These are phyloP conservation scores for Eucera pruinosa DNA, from an alignment of 2,888 invertebrate species.

Conservation along the genomic window DNA sequence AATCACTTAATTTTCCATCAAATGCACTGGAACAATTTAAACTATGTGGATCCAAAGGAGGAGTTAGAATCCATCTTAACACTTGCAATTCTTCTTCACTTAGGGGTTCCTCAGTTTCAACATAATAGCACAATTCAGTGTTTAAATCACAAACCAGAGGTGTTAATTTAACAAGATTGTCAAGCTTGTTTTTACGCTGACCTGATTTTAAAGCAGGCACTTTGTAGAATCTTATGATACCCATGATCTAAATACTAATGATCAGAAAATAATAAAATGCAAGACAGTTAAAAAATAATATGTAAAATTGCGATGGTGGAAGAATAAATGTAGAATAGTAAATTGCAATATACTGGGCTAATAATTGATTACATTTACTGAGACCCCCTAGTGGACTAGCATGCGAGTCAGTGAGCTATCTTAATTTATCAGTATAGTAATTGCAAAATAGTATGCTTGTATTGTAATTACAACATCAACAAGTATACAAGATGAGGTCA, in stretches of 20 bases:
- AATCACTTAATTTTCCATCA: slow-evolving; percentile 75
- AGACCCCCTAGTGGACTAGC: slow-evolving; percentile 43
- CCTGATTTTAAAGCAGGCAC: slow-evolving; percentile 84
- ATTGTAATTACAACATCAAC: slow-evolving; percentile 49
- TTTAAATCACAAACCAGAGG: slow-evolving; percentile 85
- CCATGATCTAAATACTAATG: slow-evolving; percentile 85
- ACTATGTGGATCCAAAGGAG: slow-evolving; percentile 88
- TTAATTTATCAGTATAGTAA: slow-evolving; percentile 41
- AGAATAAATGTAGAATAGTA: background rate
- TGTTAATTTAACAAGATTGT: slow-evolving; percentile 67
- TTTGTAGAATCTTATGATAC: slow-evolving; percentile 87
- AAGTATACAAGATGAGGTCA: slow-evolving; percentile 29
- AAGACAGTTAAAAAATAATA: background rate
- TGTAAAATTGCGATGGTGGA: no score
- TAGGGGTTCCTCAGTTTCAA: slow-evolving; percentile 86
- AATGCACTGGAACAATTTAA: slow-evolving; percentile 86
- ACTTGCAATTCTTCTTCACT: slow-evolving; percentile 87
- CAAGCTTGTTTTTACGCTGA: slow-evolving; percentile 73
- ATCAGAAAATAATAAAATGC: no score
- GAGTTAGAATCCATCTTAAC: slow-evolving; percentile 92
- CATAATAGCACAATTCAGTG: slow-evolving; percentile 93
- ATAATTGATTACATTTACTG: slow-evolving; percentile 17
- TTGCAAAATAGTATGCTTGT: slow-evolving; percentile 49
- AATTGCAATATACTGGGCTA: slow-evolving; percentile 5
- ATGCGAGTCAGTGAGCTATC: slow-evolving; percentile 22